These are phyloP conservation scores for Neogobius melanostomus DNA, from an alignment of 2,113 vertebrate species.

Conservation along the genomic window DNA sequence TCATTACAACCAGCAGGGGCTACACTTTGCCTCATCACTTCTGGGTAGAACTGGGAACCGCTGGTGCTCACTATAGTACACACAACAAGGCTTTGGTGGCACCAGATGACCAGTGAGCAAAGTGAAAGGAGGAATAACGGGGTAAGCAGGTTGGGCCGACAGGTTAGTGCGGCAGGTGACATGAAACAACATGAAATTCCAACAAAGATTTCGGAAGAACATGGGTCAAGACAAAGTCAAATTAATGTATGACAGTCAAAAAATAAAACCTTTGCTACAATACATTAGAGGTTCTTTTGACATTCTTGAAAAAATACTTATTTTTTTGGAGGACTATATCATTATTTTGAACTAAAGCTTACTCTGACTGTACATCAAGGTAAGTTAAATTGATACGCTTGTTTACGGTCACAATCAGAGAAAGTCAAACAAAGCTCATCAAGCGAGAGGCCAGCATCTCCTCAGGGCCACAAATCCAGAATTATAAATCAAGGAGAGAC, in stretches of 20 bases:
- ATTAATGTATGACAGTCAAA: too few relatives aligned
- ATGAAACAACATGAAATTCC: too few relatives aligned
- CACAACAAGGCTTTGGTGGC: slow-evolving; percentile 27
- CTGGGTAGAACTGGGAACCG: slow-evolving; percentile 58
- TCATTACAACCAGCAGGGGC: slow-evolving; percentile 79
- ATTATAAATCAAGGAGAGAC: slow-evolving; percentile 69
- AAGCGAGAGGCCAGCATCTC: slow-evolving; percentile 50
- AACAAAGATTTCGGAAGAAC: too few relatives aligned
- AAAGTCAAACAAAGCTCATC: slow-evolving; percentile 59
- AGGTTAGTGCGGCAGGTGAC: too few relatives aligned
- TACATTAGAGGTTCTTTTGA: too few relatives aligned
- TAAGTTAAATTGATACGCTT: not conserved
- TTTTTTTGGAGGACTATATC: too few relatives aligned
- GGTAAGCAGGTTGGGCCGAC: too few relatives aligned
- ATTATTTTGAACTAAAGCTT: not conserved
- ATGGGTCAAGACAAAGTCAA: too few relatives aligned
- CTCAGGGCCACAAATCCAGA: slow-evolving; percentile 66
- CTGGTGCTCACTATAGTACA: slow-evolving; percentile 39
- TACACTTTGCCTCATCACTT: slow-evolving; percentile 72
- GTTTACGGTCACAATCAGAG: slow-evolving; percentile 1
- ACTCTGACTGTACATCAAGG: not conserved
- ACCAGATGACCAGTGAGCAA: slow-evolving; percentile 33
- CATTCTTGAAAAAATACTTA: too few relatives aligned
- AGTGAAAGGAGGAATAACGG: not conserved
- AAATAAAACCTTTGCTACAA: too few relatives aligned